Percentiles rank a stretch among this genome's conserved stretches.
Evolutionary conservation across 2,113 vertebrate species (phyloP).

Genomic region (Acrocephalus arundinaceus): DNA sequence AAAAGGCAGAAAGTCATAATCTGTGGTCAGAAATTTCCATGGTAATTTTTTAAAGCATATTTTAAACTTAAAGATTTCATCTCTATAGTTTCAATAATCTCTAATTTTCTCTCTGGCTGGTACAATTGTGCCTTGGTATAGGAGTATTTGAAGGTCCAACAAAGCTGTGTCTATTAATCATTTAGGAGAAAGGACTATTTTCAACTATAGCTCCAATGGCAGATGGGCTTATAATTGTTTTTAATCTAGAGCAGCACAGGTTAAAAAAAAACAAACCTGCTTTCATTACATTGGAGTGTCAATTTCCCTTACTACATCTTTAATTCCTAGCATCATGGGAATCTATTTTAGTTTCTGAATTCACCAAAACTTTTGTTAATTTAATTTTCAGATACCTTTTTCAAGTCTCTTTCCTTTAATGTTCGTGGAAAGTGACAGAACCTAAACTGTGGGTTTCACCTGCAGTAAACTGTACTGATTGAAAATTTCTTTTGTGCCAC

Average conservation of each 20-base stretch:
- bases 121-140: neutral
- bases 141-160: neutral
- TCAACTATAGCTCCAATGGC: neutral
- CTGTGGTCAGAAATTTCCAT: neutral
- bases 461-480: neutral
- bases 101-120: neutral
- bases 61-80: neutral
- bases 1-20: neutral
- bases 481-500: neutral
- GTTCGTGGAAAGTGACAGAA: neutral
- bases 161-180: neutral
- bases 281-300: neutral
- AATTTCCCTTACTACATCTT: neutral
- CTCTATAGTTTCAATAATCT: neutral
- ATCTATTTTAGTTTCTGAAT: neutral
- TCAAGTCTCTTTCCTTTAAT: neutral
- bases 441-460: neutral
- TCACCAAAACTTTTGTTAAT: neutral
- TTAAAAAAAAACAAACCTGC: neutral
- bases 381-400: neutral
- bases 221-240: neutral
- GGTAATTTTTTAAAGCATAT: neutral
- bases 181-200: neutral
- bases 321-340: neutral
- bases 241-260: neutral